These are phyloP conservation scores for Drosophila lacicola DNA, from an alignment of 2,888 invertebrate species.

Conservation along the genomic window DNA sequence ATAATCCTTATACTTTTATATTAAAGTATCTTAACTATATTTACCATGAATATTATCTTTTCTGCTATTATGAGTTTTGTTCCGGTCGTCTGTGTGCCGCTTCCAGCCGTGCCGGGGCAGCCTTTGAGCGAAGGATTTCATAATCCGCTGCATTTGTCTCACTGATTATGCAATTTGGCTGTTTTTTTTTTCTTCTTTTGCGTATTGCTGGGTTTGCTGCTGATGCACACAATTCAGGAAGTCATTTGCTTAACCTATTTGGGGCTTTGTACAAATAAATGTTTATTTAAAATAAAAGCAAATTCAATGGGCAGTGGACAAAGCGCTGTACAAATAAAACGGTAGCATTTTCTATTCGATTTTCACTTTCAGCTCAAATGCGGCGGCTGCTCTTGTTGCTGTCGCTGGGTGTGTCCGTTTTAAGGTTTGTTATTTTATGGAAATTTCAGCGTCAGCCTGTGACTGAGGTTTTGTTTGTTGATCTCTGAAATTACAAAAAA, in stretches of 20 bases:
- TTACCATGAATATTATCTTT: too few relatives aligned
- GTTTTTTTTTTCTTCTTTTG: slow-evolving; percentile 20
- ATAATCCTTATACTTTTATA: too few relatives aligned
- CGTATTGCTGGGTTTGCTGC: slow-evolving; percentile 11
- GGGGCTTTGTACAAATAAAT: slow-evolving; percentile 76
- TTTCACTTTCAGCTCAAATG: slow-evolving; percentile 60
- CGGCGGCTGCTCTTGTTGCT: slow-evolving; percentile 10
- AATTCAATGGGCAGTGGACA: slow-evolving; percentile 15
- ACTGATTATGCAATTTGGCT: slow-evolving; percentile 70
- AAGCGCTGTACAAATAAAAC: slow-evolving; percentile 37
- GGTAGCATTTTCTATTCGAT: slow-evolving; percentile 66
- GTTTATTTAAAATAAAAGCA: slow-evolving; percentile 70
- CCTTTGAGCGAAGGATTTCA: slow-evolving; percentile 76
- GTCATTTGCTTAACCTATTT: slow-evolving; percentile 75
- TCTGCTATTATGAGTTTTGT: too few relatives aligned
- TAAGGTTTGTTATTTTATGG: slow-evolving; percentile 59
- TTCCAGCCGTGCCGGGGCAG: slow-evolving; percentile 49
- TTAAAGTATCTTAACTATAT: too few relatives aligned
- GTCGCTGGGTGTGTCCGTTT: slow-evolving; percentile 42
- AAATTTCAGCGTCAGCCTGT: slow-evolving; percentile 44
- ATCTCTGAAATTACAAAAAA: slow-evolving; percentile 16
- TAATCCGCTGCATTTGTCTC: slow-evolving; percentile 73
- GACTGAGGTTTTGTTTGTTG: slow-evolving; percentile 37
- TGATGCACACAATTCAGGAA: slow-evolving; percentile 71
- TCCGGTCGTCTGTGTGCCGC: slow-evolving; percentile 35